Evolutionary conservation across 2,113 vertebrate genomes (phyloP), one percentile per base, ranked within the genome.

Genomic region (Beaufortia kweichowensis): DNA sequence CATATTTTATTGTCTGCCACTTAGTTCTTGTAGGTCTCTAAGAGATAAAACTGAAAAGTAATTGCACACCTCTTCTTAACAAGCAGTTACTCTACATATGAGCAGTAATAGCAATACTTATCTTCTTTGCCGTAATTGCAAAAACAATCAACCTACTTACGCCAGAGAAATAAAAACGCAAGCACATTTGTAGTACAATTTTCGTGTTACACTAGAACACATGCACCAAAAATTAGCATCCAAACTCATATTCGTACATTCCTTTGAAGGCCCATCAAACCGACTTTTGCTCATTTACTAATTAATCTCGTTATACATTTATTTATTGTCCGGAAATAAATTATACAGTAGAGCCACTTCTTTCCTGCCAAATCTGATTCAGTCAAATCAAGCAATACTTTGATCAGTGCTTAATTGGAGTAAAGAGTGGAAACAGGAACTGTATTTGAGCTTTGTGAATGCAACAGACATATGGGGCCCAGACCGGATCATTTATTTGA

Each of bases 401-500:
- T 88, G 86, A 91, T 89, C 86, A 89, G 57, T 79, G 64, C 79
- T 78, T 88, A 87, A 88, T 87, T 90, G 85, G 79, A 83, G 75
- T 85, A 81, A 63, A 66, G 72, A 63, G 35, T 31, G 59, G 78
- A 79, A 74, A 60, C 75, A 79, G 76, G 57, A 76, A 11, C 24
- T 21, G 59, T 69, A 68, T 41, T 48, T 10, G 29, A 72, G 69
- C 67, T 83, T 79, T 76, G 75, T 71, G 84, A 87, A 88, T 82
- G 76, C 68, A 82, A 84, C 80, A 86, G 78, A 83, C 74, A 74
- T 82, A 86, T 83, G 48, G 50, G 56, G 83, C 81, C 62, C 24
- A 80, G 55, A 79, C 55, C 35, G 12, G 46, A 82, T 86, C 84
- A 88, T 87, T 87, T 87, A 88, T 88, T 84, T 88, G 82, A 81